phyloP scores from a whole-genome alignment of 1,140 invertebrate genomes.

The Nylanderia fulva region DNA sequence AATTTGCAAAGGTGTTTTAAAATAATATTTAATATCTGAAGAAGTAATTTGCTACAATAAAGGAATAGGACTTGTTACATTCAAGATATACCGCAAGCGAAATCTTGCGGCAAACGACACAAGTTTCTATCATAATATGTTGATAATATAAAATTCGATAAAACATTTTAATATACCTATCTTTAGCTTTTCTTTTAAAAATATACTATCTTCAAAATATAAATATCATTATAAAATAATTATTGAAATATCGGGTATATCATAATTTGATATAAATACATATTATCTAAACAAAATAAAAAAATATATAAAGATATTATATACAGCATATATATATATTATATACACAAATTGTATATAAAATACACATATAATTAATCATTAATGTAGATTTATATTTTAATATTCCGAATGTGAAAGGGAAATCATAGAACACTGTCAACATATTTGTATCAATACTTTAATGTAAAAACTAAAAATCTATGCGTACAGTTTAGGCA shows the following conservation, averaged over 20 bases:
- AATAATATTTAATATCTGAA: neutral
- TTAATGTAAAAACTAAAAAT: slow-evolving; percentile 40
- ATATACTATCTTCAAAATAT: slow-evolving; percentile 2
- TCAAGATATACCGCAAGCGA: neutral
- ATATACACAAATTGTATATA: neutral
- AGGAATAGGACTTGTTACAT: neutral
- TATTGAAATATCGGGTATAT: neutral
- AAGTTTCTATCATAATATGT: slow-evolving; percentile 6
- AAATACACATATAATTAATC: neutral
- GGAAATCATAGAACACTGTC: neutral
- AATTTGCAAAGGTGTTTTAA: neutral
- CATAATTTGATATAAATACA: neutral
- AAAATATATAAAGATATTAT: neutral
- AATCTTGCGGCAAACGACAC: slow-evolving; percentile 12
- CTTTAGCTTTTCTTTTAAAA: neutral
- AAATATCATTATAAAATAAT: neutral
- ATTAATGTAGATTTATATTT: neutral
- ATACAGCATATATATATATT: neutral
- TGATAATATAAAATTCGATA: neutral
- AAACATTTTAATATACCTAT: neutral
- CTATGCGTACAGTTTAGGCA: neutral
- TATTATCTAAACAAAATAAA: slow-evolving; percentile 1
- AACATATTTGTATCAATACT: slow-evolving; percentile 3
- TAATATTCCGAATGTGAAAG: neutral
- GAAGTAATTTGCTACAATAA: neutral